Evolutionary conservation across 1,140 invertebrate species (phyloP), one percentile per base, ranked within the genome.

Genomic region (Scaptomyza pallida): DNA sequence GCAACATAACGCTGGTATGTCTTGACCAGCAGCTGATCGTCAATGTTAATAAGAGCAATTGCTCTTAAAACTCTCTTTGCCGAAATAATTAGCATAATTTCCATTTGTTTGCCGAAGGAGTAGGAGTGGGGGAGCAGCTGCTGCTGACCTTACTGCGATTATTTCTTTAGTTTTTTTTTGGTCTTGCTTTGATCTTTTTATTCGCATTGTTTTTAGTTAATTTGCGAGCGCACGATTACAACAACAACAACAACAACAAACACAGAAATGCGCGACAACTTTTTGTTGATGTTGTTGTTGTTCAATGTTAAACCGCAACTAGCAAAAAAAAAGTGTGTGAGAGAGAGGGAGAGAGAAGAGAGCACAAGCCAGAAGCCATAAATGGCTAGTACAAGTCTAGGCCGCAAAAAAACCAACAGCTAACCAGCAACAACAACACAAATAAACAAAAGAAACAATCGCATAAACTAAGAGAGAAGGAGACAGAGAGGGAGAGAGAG

Each of bases 301-400:
- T 59, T 80, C 82, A 86, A 86, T 86, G 78, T 44, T 68, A 85
- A n/a, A 85, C 81, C 77, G 81, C 73, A 83, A 67, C 48, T 54
- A 48, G 16, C 50, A 15, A 64, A 15, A 44, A 45, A 33, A 56
- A 52, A 21, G 43, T 15, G 23, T 19, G 10, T 10, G 8, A 44
- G 16, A 12, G 30, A n/a, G n/a, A n/a, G n/a, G n/a, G n/a, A n/a
- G n/a, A n/a, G n/a, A n/a, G 40, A 17, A 37, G 17, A 43, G 35
- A 79, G 52, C 45, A 59, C 62, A 52, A 67, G 67, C 64, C 81
- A 80, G 82, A 86, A 86, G 81, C 81, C 81, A 86, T 86, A 86
- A 86, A 86, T 81, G 81, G 81, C 74, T 86, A 86, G 78, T 81
- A 88, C 81, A 78, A 86, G 81, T 86, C 81, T 88, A 88, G 73